Conservation (phyloP, 2,113 vertebrate species). For the Emydura subglobosa region DNA sequence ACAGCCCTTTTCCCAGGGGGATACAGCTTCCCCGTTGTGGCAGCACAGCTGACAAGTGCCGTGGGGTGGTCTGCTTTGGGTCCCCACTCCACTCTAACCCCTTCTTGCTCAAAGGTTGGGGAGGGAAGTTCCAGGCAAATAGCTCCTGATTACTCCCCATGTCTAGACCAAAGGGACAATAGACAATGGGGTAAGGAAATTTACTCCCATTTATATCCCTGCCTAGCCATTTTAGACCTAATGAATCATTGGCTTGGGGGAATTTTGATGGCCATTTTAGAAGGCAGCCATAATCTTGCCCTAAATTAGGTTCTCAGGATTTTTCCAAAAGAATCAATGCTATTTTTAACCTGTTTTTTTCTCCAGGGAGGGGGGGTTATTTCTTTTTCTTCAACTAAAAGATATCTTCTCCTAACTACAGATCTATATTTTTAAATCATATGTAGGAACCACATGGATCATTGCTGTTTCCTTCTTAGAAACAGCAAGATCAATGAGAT, state of each 20-base stretch:
- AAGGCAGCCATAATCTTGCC: not conserved
- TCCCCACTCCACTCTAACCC: not conserved
- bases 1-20: not conserved
- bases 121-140: not conserved
- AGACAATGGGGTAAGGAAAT: not conserved
- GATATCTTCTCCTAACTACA: not conserved
- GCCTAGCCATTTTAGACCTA: not conserved
- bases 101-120: not conserved
- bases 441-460: constrained; percentile 17
- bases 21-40: not conserved
- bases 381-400: constrained; percentile 26
- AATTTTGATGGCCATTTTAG: not conserved
- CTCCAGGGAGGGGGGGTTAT: not conserved
- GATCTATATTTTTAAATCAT: not conserved
- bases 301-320: not conserved
- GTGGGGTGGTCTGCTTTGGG: not conserved
- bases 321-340: not conserved
- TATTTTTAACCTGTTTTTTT: not conserved
- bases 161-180: not conserved
- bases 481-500: constrained; percentile 49
- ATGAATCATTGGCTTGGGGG: not conserved
- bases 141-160: not conserved
- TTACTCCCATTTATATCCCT: not conserved
- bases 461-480: constrained; percentile 25
- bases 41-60: not conserved